Conservation (phyloP, 2,113 vertebrate genomes). For the Pagrus major region DNA sequence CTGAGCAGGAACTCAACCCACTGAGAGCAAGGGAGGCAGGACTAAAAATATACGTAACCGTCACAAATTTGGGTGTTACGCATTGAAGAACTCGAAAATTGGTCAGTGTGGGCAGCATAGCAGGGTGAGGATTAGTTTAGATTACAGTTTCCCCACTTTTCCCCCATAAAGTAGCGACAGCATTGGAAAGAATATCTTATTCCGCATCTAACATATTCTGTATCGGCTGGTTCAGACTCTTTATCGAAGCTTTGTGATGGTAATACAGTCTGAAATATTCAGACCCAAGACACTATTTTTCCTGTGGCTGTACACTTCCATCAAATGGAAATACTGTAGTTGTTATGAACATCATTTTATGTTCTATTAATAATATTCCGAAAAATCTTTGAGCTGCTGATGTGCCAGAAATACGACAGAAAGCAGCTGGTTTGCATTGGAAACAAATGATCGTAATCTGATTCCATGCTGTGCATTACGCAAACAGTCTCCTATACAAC, state of each 20-base stretch:
- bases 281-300: neutral
- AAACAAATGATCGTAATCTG: neutral
- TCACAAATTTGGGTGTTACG: neutral
- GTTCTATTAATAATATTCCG: neutral
- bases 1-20: too few species aligned
- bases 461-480: neutral
- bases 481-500: neutral
- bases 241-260: neutral
- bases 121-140: neutral
- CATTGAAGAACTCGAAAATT: neutral
- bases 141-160: too few species aligned
- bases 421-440: neutral
- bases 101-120: neutral
- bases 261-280: neutral
- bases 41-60: neutral
- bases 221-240: neutral
- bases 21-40: too few species aligned
- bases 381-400: neutral
- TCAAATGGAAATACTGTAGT: neutral
- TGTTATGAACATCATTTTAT: neutral
- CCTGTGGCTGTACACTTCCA: neutral
- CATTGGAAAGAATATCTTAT: neutral
- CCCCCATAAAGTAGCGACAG: too few species aligned
- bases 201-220: neutral
- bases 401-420: neutral